Evolutionary conservation across 2,113 vertebrate genomes (phyloP).

Genomic region (Poecilia latipinna): DNA sequence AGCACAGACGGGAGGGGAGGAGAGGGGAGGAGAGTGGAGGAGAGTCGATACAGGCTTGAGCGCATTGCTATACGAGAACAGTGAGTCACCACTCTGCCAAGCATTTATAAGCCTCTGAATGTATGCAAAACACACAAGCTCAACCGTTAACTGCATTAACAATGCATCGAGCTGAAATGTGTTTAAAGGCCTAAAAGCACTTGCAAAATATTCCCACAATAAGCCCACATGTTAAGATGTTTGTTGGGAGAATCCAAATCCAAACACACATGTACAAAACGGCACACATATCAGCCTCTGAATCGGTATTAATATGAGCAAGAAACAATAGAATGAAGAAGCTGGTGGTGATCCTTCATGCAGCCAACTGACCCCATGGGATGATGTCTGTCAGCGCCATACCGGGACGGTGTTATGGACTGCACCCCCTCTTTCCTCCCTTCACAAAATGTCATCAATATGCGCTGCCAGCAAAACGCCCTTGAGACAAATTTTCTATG

Average conservation of each 20-base stretch:
- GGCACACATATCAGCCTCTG: not conserved
- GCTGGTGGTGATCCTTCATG: slow-evolving; percentile 41
- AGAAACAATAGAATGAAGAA: slow-evolving; percentile 7
- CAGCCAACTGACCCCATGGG: slow-evolving; percentile 50
- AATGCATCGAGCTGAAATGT: slow-evolving; percentile 10
- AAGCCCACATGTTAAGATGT: not conserved
- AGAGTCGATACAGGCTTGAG: slow-evolving; percentile 55
- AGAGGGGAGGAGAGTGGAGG: slow-evolving; percentile 19
- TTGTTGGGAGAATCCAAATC: not conserved
- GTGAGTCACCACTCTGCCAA: slow-evolving; percentile 65
- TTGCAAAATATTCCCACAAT: not conserved
- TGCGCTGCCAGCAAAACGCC: slow-evolving; percentile 27
- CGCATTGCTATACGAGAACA: slow-evolving; percentile 52
- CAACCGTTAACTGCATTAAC: slow-evolving; percentile 22
- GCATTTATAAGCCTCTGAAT: slow-evolving; percentile 26
- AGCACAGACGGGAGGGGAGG: slow-evolving; percentile 25
- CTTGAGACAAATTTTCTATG: slow-evolving; percentile 16
- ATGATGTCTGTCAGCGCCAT: slow-evolving; percentile 49
- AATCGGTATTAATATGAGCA: slow-evolving; percentile 32
- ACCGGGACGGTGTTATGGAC: slow-evolving; percentile 38
- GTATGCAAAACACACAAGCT: slow-evolving; percentile 13
- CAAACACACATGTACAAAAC: not conserved
- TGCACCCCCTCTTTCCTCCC: not conserved
- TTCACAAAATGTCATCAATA: slow-evolving; percentile 47
- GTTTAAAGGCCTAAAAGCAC: slow-evolving; percentile 23